Base-by-base conservation (phyloP, 2,888 invertebrate species). In the Ochropacha duplaris region DNA sequence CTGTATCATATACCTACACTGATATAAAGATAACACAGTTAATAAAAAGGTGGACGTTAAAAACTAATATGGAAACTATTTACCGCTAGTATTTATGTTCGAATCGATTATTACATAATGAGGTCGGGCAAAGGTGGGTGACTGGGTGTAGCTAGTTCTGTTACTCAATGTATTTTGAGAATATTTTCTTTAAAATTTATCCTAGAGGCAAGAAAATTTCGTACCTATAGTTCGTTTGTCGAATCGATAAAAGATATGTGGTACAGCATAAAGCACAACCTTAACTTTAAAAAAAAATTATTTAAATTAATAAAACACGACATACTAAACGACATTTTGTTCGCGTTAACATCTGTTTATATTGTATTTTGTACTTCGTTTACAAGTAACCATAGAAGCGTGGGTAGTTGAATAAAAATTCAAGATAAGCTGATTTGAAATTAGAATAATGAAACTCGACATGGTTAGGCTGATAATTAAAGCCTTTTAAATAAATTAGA, bases 301-400 rank as follows among this genome's bases (percentile, higher is more conserved):
- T 52, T 31, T 19, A 6, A 19, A 31, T 52, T 19, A 19, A 44
- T 19, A 44, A 60, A 62, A 56, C 65, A 60, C 68, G 69, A 71
- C 71, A 68, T 70, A 74, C 64, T 72, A 65, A 66, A 22, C 50
- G 34, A 62, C 58, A 69, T 24, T 76, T 78, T 79, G 76, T 84
- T 86, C 81, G 75, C 68, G 68, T 71, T 60, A 57, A 62, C 65
- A 49, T 50, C 36, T 11, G 26, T 22, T 44, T 76, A n/a, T 77
- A 76, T 77, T 66, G 68, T 78, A 83, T 87, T 52, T 89, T 90
- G 90, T 88, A 90, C 91, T 90, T 86, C 82, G 77, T 83, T 84
- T 83, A 78, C 78, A 81, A 84, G 79, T 76, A 76, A 81, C 74
- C 68, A 61, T 60, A 50, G 24, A 54, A 49, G 50, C 24, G 54